Conservation (phyloP, 2,797 vertebrate species). For the Selene dorsalis region DNA sequence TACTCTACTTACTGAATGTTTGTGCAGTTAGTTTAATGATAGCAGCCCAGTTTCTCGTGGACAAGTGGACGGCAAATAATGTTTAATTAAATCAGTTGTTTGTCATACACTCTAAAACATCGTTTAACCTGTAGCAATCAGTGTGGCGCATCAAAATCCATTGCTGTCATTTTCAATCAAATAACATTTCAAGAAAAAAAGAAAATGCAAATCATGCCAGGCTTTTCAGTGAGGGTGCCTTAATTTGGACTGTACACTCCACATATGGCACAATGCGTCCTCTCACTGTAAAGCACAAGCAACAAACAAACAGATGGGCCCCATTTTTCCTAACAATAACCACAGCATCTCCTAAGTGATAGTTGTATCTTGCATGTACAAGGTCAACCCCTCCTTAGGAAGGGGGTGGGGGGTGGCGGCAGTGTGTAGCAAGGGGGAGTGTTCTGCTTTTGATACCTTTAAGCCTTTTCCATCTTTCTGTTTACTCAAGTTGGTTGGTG, state of each 20-base stretch:
- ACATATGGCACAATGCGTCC: slow-evolving; percentile 8
- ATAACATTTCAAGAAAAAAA: not conserved
- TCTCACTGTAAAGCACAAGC: slow-evolving; percentile 36
- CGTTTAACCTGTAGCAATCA: not conserved
- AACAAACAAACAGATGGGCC: slow-evolving; percentile 56
- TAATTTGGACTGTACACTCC: not conserved
- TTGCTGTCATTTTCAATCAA: not conserved
- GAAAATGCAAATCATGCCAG: not conserved
- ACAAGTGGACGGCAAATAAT: not conserved
- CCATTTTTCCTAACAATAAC: slow-evolving; percentile 51
- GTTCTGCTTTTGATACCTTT: slow-evolving; percentile 55
- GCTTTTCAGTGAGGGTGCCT: not conserved
- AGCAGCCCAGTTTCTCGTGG: not conserved
- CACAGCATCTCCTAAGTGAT: slow-evolving; percentile 50
- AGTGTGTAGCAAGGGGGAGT: not conserved
- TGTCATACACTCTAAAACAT: not conserved
- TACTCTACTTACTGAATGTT: not conserved
- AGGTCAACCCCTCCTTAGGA: slow-evolving; percentile 55
- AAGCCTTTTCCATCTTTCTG: slow-evolving; percentile 56
- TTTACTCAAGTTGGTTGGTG: slow-evolving; percentile 61
- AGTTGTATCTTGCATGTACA: slow-evolving; percentile 49
- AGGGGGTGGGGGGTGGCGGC: not conserved
- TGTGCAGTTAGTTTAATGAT: not conserved
- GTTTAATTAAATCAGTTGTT: not conserved
- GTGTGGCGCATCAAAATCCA: not conserved